Percentiles rank a stretch among this genome's conserved stretches.
phyloP scores from a whole-genome alignment of 2,113 vertebrate species.

The Amphiprion percula region DNA sequence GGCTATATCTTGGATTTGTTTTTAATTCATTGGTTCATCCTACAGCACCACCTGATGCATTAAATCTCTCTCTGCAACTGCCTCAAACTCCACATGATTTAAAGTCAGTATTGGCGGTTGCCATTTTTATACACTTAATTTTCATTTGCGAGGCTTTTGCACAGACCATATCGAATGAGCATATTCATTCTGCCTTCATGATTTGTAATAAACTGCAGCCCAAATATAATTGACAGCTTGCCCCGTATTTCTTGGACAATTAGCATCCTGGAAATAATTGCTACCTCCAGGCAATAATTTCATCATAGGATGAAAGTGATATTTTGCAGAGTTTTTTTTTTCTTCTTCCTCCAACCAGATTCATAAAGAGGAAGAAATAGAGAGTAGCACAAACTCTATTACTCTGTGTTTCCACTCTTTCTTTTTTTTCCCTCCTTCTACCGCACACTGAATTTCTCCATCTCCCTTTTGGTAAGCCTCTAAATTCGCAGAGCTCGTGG shows the following conservation, averaged over 20 bases:
- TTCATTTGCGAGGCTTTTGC: slow-evolving; percentile 12
- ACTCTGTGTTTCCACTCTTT: not conserved
- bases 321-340: not conserved
- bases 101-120: not conserved
- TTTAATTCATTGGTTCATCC: not conserved
- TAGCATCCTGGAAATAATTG: slow-evolving; percentile 54
- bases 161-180: slow-evolving; percentile 1
- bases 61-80: slow-evolving; percentile 5
- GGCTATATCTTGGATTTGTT: no score
- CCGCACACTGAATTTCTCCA: slow-evolving; percentile 16
- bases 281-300: slow-evolving; percentile 64
- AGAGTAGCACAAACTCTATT: slow-evolving; percentile 13
- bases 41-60: not conserved
- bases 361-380: slow-evolving; percentile 16
- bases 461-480: slow-evolving; percentile 20
- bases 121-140: slow-evolving; percentile 8
- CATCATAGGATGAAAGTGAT: slow-evolving; percentile 63
- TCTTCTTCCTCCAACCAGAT: not conserved
- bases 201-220: slow-evolving; percentile 30
- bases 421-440: not conserved
- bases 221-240: slow-evolving; percentile 40
- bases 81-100: slow-evolving; percentile 17
- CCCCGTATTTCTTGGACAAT: slow-evolving; percentile 48
- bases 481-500: slow-evolving; percentile 37
- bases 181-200: not conserved